phyloP scores from a whole-genome alignment of 1,140 invertebrate species.

The Psix sp. region DNA sequence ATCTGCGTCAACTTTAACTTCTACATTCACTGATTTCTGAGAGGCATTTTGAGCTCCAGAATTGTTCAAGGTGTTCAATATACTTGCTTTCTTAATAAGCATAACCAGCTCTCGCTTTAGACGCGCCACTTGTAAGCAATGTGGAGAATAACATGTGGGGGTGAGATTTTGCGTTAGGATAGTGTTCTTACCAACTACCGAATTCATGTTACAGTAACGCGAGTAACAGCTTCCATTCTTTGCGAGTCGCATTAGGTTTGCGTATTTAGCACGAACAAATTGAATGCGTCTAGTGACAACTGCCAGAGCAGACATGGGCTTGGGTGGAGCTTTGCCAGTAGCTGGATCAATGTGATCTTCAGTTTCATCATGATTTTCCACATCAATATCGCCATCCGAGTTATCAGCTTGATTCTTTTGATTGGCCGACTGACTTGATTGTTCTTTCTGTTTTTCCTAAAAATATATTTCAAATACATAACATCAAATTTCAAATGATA shows the following conservation, averaged over 20 bases:
- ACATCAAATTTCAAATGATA: no score
- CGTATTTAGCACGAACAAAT: constrained; percentile 81
- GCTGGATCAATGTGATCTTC: constrained; percentile 69
- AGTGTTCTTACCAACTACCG: constrained; percentile 61
- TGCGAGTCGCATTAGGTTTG: constrained; percentile 80
- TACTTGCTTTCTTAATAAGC: constrained; percentile 81
- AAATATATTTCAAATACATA: no score
- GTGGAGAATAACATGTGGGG: constrained; percentile 85
- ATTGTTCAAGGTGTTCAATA: constrained; percentile 68
- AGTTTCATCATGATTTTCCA: constrained; percentile 80
- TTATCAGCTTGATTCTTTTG: constrained; percentile 67
- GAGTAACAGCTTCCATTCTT: constrained; percentile 85
- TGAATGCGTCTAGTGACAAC: constrained; percentile 82
- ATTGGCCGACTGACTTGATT: constrained; percentile 48
- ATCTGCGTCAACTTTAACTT: constrained; percentile 33
- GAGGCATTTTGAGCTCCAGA: constrained; percentile 14
- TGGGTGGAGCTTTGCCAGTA: constrained; percentile 66
- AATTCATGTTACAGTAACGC: constrained; percentile 81
- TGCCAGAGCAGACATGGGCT: constrained; percentile 71
- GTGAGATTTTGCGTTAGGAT: constrained; percentile 77
- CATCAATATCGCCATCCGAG: constrained; percentile 77
- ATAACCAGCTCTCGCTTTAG: constrained; percentile 83
- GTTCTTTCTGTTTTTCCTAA: constrained; percentile 65
- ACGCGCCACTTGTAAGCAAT: constrained; percentile 83
- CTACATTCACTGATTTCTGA: constrained; percentile 4